Base-by-base conservation (phyloP, 2,888 invertebrate species). In the Stenurella melanura region DNA sequence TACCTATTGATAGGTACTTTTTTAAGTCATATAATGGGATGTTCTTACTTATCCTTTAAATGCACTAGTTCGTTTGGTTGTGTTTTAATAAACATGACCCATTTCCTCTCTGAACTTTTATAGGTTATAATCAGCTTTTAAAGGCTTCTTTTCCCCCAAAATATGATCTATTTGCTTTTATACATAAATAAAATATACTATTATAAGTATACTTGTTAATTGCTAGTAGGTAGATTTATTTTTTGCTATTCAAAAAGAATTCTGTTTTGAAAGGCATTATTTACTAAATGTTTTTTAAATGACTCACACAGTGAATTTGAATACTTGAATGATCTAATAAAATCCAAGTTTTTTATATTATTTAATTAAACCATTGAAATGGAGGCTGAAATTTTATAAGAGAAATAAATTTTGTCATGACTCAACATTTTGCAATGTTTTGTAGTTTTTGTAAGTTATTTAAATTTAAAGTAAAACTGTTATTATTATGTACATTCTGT, bases 321-420 rank as follows among this genome's bases (percentile, higher is more conserved):
- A 70, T 70, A 70, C 58, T 70, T 42, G 60, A 72, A 54, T 72
- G 72, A 72, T 72, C 72, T 72, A 72, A 72, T 61, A 70, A 72
- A 72, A 50, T 11, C 42, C 10, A 21, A 63, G 30, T 50, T 70
- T 72, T 72, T 61, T 61, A 63, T 38, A 70, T 30, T 34, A 63
- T 54, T 72, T 50, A 72, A 72, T 54, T 72, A 72, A 71, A 71
- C 26, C 63, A 54, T 72, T 72, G 12, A 72, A 72, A 63, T 72
- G 54, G 42, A 72, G 63, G 61, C 60, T 61, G 61, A 70, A 70
- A 60, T 50, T 70, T 70, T 70, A 72, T 72, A 72, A 12, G 54
- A 72, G 54, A 72, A 63, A 54, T 56, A 72, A 61, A 63, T 54
- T 67, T 67, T 67, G 67, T 54, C 67, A 54, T 72, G 72, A 72